These are phyloP conservation scores for Congeria kusceri DNA, from an alignment of 2,888 invertebrate species.

Conservation along the genomic window DNA sequence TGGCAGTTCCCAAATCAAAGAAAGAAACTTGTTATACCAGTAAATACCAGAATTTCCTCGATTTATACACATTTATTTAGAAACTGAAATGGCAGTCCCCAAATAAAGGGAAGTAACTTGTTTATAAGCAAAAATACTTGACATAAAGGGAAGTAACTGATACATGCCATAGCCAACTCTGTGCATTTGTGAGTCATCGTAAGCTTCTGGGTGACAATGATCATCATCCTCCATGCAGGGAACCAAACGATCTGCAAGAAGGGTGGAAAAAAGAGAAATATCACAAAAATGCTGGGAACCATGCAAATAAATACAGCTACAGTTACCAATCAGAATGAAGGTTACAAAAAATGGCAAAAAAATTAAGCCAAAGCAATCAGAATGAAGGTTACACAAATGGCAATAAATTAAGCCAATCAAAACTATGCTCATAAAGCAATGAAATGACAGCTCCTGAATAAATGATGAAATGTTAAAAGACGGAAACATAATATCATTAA, in stretches of 20 bases:
- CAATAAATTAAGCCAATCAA: not conserved
- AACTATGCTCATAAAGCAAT: no score
- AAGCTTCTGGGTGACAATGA: constrained; percentile 63
- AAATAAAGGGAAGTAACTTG: not conserved
- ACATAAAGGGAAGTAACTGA: constrained; percentile 48
- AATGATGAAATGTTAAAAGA: no score
- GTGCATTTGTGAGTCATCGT: constrained; percentile 73
- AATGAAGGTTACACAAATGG: not conserved
- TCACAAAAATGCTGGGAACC: constrained; percentile 55
- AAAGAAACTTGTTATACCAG: not conserved
- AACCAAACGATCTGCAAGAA: constrained; percentile 67
- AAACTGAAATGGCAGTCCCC: no score
- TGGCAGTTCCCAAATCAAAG: not conserved
- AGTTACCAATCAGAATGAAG: constrained; percentile 43
- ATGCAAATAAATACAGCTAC: constrained; percentile 50
- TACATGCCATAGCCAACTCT: constrained; percentile 82
- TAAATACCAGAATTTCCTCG: no score
- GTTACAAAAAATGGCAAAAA: constrained; percentile 10
- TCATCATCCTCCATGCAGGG: constrained; percentile 75
- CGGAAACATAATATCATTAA: no score
- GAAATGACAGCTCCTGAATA: no score
- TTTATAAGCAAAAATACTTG: not conserved
- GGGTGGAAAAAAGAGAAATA: constrained; percentile 35
- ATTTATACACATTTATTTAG: no score
- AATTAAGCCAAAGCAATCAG: not conserved